These are phyloP conservation scores for Mythimna impura DNA, from an alignment of 2,888 invertebrate species.

Conservation along the genomic window DNA sequence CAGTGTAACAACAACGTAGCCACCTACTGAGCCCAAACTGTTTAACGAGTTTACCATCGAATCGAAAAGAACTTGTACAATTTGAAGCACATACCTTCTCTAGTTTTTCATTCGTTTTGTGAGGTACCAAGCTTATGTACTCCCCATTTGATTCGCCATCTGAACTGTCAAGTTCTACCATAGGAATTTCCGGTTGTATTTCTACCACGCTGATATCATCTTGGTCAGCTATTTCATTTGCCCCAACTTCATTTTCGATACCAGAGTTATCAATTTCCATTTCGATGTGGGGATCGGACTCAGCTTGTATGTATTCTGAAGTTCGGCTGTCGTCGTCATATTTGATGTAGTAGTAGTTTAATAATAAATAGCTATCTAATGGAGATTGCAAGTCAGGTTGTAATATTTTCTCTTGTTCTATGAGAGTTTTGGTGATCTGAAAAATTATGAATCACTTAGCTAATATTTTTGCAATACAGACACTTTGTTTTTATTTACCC, in stretches of 20 bases:
- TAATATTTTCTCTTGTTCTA: slow-evolving; percentile 51
- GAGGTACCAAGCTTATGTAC: background rate
- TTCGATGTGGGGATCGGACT: background rate
- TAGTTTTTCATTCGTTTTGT: background rate
- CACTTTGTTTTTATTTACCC: too few relatives aligned
- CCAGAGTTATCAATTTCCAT: background rate
- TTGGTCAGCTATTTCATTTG: background rate
- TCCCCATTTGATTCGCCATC: background rate
- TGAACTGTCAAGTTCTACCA: background rate
- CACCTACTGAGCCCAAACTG: too few relatives aligned
- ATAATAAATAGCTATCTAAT: slow-evolving; percentile 30
- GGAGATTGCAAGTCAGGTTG: slow-evolving; percentile 39
- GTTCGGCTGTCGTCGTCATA: slow-evolving; percentile 28
- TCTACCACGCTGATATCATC: background rate
- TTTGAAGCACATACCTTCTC: background rate
- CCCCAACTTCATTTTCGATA: background rate
- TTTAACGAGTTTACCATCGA: too few relatives aligned
- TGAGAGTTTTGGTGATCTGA: slow-evolving; percentile 65
- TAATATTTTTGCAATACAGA: background rate
- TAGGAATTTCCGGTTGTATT: background rate
- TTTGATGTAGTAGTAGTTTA: slow-evolving; percentile 33
- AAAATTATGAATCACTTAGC: slow-evolving; percentile 30
- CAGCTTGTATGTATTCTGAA: background rate
- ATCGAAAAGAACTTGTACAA: background rate
- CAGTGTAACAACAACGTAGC: too few relatives aligned